Conservation (phyloP, 2,113 vertebrate species). For the Falcunculus frontatus region DNA sequence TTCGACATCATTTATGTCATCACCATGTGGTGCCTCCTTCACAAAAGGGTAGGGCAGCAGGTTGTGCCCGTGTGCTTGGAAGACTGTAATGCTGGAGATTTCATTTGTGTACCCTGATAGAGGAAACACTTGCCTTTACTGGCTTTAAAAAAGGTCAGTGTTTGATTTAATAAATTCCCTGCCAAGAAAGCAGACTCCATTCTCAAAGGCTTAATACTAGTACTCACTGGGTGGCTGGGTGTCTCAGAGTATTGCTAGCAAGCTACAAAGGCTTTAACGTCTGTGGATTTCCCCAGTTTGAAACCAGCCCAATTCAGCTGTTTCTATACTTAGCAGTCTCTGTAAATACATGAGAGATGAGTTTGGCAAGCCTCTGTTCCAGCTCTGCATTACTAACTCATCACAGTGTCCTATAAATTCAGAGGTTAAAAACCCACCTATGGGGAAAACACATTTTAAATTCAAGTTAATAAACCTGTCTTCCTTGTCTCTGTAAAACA, state of each 20-base stretch:
- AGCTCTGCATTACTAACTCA: background rate
- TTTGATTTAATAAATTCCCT: slow-evolving; percentile 49
- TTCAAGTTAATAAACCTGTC: background rate
- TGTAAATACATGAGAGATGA: background rate
- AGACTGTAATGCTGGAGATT: background rate
- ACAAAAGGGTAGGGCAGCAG: slow-evolving; percentile 4
- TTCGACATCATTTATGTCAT: background rate
- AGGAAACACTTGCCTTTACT: slow-evolving; percentile 16
- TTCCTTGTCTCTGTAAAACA: background rate
- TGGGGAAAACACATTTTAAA: background rate
- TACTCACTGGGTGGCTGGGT: background rate
- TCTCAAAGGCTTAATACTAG: slow-evolving; percentile 28
- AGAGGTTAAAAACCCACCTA: background rate
- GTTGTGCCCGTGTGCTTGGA: background rate
- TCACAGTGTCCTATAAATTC: background rate
- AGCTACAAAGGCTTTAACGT: background rate
- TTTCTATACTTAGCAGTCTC: background rate
- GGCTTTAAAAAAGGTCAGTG: slow-evolving; percentile 25
- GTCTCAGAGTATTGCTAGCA: background rate
- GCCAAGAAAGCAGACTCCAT: slow-evolving; percentile 11
- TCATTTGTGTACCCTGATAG: background rate
- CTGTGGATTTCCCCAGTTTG: background rate
- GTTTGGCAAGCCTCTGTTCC: background rate
- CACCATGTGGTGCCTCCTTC: background rate
- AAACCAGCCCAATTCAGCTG: background rate